phyloP scores from a whole-genome alignment of 2,797 vertebrate genomes.

The Takifugu rubripes region DNA sequence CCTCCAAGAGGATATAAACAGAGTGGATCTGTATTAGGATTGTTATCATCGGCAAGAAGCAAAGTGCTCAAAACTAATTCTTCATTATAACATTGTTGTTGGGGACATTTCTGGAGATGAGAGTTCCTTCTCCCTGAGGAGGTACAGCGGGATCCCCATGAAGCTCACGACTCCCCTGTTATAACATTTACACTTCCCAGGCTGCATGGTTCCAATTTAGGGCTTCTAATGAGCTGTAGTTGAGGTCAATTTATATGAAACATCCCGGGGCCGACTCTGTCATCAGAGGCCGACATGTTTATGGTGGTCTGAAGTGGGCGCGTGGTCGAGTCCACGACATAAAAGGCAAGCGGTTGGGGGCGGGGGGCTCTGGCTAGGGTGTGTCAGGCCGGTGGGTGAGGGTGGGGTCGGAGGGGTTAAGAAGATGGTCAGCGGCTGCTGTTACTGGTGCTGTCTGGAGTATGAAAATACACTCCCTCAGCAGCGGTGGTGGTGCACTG shows the following conservation, averaged over 20 bases:
- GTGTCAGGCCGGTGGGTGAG: constrained; percentile 60
- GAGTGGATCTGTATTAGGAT: neutral
- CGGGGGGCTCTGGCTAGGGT: constrained; percentile 58
- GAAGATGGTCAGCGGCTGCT: constrained; percentile 75
- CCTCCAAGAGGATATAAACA: constrained; percentile 2
- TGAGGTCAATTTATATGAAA: constrained; percentile 83
- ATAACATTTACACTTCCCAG: constrained; percentile 69
- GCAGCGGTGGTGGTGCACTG: constrained; percentile 58
- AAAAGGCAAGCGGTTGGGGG: constrained; percentile 64
- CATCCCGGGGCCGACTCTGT: constrained; percentile 77
- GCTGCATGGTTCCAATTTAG: constrained; percentile 82
- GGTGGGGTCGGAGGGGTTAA: constrained; percentile 62
- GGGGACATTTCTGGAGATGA: neutral
- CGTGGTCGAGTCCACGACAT: constrained; percentile 77
- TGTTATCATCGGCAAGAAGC: neutral
- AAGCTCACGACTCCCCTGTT: constrained; percentile 44
- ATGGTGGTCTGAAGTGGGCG: constrained; percentile 82
- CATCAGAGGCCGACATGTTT: constrained; percentile 83
- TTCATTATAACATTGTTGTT: neutral
- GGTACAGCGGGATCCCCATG: constrained; percentile 38
- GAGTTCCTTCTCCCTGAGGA: constrained; percentile 14
- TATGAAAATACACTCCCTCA: constrained; percentile 60
- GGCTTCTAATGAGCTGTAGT: constrained; percentile 82
- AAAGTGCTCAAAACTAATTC: neutral
- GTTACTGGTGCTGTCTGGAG: constrained; percentile 70